Percentiles rank a stretch among this genome's conserved stretches.
Evolutionary conservation across 2,113 vertebrate genomes (phyloP).

Genomic region (Albula goreensis): DNA sequence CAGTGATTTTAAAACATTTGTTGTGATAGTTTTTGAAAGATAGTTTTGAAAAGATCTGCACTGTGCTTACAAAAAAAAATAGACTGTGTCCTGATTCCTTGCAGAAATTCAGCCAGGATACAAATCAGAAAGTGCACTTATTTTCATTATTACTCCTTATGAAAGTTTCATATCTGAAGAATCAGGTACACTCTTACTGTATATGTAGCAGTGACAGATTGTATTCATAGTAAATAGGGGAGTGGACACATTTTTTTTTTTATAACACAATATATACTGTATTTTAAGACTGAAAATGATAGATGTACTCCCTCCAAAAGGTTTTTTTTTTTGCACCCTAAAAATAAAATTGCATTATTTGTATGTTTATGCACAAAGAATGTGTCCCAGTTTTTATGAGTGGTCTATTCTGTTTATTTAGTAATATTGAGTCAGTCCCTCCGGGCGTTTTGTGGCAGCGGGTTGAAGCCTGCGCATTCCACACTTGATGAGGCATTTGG

Average conservation of each 20-base stretch:
- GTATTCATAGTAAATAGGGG: too few relatives aligned
- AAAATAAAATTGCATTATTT: background rate
- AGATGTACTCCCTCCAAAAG: background rate
- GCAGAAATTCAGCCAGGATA: background rate
- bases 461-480: background rate
- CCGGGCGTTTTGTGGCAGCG: constrained; percentile 2
- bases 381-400: too few relatives aligned
- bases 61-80: too few relatives aligned
- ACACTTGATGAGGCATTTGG: constrained; percentile 6
- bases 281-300: background rate
- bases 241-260: too few relatives aligned
- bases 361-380: background rate
- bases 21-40: background rate
- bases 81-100: too few relatives aligned
- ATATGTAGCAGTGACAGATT: too few relatives aligned
- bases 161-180: background rate
- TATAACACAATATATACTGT: background rate
- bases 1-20: background rate
- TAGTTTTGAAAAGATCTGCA: too few relatives aligned
- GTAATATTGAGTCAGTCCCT: background rate
- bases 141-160: too few relatives aligned
- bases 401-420: background rate
- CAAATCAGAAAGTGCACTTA: background rate
- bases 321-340: background rate
- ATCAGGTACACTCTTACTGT: background rate